Percentiles rank a stretch among this genome's conserved stretches.
phyloP scores from a whole-genome alignment of 2,797 vertebrate species.

The Manis pentadactyla region DNA sequence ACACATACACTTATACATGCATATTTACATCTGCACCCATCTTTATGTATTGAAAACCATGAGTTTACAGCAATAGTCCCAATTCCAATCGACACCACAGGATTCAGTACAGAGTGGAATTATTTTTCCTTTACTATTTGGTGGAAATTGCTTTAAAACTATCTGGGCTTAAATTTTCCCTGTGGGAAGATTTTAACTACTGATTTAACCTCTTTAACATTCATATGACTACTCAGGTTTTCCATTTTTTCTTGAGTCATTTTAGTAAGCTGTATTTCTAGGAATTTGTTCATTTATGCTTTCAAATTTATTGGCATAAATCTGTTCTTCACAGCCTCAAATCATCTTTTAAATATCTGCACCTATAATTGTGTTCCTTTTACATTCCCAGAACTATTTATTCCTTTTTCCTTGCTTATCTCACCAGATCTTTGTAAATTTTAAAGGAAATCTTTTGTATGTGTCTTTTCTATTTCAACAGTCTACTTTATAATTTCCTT shows the following conservation, averaged over 20 bases:
- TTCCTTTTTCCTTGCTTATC: not conserved
- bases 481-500: not conserved
- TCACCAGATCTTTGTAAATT: not conserved
- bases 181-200: not conserved
- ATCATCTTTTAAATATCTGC: not conserved
- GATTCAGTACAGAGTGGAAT: not conserved
- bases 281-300: not conserved
- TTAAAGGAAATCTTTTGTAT: not conserved
- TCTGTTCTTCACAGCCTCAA: not conserved
- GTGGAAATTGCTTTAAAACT: not conserved
- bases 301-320: constrained; percentile 1
- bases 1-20: not conserved
- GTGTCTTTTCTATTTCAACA: not conserved
- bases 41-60: not conserved
- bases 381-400: not conserved
- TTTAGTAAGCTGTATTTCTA: constrained; percentile 28
- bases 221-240: not conserved
- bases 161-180: not conserved
- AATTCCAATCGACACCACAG: not conserved
- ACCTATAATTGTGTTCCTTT: not conserved
- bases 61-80: not conserved
- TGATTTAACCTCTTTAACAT: not conserved
- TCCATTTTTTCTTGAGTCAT: constrained; percentile 26
- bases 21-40: not conserved
- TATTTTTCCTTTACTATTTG: not conserved